Evolutionary conservation across 2,888 invertebrate species (phyloP).

Genomic region (Diploptera punctata): DNA sequence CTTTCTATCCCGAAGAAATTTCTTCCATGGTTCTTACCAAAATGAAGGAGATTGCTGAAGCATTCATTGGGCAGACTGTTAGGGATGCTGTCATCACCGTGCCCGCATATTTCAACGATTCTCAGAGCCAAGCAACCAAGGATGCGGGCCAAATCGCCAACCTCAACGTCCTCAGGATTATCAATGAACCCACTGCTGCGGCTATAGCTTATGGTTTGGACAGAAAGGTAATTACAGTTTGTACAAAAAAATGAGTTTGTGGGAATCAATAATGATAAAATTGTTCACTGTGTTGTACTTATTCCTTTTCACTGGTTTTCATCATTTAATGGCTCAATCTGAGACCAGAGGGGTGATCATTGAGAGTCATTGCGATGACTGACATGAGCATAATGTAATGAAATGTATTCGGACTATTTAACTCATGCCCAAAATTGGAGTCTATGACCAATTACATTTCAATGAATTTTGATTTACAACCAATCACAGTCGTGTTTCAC

Average conservation of each 20-base stretch:
- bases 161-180: conserved; percentile 67
- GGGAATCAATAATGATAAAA: too few species aligned
- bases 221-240: conserved; percentile 49
- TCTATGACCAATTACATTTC: too few species aligned
- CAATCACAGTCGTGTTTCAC: too few species aligned
- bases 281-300: too few species aligned
- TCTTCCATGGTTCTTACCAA: conserved; percentile 66
- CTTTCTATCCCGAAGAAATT: conserved; percentile 60
- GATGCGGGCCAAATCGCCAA: conserved; percentile 69
- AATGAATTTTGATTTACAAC: too few species aligned
- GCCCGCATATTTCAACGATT: conserved; percentile 70
- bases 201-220: conserved; percentile 60
- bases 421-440: too few species aligned
- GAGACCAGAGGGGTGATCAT: not conserved
- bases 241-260: too few species aligned
- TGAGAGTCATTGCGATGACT: too few species aligned
- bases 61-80: conserved; percentile 54
- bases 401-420: too few species aligned
- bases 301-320: too few species aligned
- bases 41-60: conserved; percentile 63
- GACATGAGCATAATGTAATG: too few species aligned
- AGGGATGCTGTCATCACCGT: conserved; percentile 64
- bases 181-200: conserved; percentile 62
- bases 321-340: too few species aligned
- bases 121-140: conserved; percentile 71